Percentiles rank a stretch among this genome's conserved stretches.
These are phyloP conservation scores for Stichopus horrens DNA, from an alignment of 53 echinoderm and acorn worm genomes.

Conservation along the genomic window DNA sequence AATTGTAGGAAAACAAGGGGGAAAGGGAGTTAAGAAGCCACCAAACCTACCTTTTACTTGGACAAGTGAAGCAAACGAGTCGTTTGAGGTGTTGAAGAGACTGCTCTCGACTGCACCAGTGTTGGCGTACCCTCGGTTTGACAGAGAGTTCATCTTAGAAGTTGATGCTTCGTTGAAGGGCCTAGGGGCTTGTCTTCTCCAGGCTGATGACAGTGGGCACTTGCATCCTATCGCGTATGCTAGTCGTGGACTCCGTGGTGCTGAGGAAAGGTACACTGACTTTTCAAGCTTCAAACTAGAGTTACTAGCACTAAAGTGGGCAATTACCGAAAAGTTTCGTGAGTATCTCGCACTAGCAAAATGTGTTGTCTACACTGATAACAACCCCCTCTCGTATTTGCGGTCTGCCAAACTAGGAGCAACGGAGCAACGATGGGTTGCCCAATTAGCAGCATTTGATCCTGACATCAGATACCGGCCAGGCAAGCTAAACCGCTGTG, in stretches of 20 bases:
- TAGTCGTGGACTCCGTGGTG: constrained; percentile 49
- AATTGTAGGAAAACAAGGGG: not conserved
- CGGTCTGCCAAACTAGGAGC: constrained; percentile 44
- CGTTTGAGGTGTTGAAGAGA: constrained; percentile 35
- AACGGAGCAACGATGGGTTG: constrained; percentile 44
- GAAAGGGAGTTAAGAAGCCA: not conserved
- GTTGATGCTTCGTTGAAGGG: constrained; percentile 58
- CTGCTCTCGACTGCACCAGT: constrained; percentile 47
- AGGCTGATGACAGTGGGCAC: constrained; percentile 32
- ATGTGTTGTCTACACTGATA: constrained; percentile 25
- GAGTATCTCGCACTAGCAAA: constrained; percentile 15
- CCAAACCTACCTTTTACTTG: not conserved
- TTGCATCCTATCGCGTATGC: constrained; percentile 55
- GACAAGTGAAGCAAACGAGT: constrained; percentile 30
- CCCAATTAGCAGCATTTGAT: constrained; percentile 22
- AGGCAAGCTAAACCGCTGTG: constrained; percentile 36
- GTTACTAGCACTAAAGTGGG: constrained; percentile 48
- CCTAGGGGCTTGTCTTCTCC: constrained; percentile 40
- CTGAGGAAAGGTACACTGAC: constrained; percentile 46
- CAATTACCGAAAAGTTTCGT: constrained; percentile 49
- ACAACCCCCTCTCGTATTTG: constrained; percentile 24
- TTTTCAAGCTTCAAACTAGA: constrained; percentile 54
- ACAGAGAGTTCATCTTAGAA: constrained; percentile 49
- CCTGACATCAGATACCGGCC: constrained; percentile 40
- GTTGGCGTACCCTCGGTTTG: constrained; percentile 49